phyloP scores from a whole-genome alignment of 2,797 vertebrate genomes.

The Lepilemur ruficaudatus region DNA sequence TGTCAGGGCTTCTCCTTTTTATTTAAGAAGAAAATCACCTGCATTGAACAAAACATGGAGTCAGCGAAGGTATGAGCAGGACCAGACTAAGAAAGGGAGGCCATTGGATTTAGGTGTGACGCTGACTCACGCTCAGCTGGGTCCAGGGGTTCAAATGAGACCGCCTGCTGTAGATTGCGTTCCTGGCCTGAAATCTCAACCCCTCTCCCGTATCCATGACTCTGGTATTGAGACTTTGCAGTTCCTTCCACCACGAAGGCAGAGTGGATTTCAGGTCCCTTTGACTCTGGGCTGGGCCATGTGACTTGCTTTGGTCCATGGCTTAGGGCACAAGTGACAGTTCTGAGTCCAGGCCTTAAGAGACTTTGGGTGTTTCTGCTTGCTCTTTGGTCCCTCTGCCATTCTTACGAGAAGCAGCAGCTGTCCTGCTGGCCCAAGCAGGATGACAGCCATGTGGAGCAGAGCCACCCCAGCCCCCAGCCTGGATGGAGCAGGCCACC shows the following conservation, averaged over 20 bases:
- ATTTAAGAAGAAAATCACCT: not conserved
- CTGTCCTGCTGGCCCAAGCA: too few species aligned
- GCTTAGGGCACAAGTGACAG: not conserved
- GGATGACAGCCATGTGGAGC: not conserved
- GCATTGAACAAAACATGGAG: not conserved
- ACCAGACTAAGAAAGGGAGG: not conserved
- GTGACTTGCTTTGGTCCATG: not conserved
- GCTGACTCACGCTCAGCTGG: not conserved
- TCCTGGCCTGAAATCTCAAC: not conserved
- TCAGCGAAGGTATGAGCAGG: not conserved
- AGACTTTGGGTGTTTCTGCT: not conserved
- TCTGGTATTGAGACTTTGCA: not conserved
- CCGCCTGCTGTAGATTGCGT: not conserved
- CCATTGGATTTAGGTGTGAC: not conserved
- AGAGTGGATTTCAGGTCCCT: not conserved
- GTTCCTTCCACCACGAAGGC: not conserved
- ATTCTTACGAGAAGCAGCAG: not conserved
- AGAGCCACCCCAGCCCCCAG: not conserved
- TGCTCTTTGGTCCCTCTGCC: not conserved
- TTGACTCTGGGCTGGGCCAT: not conserved
- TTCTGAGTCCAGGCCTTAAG: not conserved
- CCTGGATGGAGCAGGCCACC: not conserved
- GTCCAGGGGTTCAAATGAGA: not conserved
- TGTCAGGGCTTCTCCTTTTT: not conserved
- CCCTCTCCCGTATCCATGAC: rapidly evolving